Base-by-base conservation (phyloP, 1,140 invertebrate species). In the Hormaphis cornu region DNA sequence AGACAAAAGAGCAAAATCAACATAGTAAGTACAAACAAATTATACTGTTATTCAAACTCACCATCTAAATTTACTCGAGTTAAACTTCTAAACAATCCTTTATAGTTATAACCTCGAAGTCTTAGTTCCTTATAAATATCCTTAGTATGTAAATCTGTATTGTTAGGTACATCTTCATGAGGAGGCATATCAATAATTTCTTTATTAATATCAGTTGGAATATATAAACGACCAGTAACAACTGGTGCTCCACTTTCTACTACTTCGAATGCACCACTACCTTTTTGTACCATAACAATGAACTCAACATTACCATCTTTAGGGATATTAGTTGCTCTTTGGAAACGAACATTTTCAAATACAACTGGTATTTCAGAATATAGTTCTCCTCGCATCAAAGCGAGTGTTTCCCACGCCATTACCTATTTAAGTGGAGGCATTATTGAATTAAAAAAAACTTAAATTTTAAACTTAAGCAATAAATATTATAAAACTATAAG, bases 61-160 rank as follows among this genome's bases (percentile, higher is more conserved):
- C 82, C 70, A 80, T 79, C 3, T 78, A 78, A 2, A 77, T 84
- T 75, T 75, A 77, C 74, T 22, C 81, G 79, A 14, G 81, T 76
- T 10, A 89, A 76, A 14, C 83, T 85, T 72, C 85, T 82, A 80
- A 95, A 96, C 0, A 84, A 75, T 28, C 88, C 87, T 24, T 83
- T 85, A 78, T 97, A 97, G 71, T 97, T 87, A 76, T 97, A 97
- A 1, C 95, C 95, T 74, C 93, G 83, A 0, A 97, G 81, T 74
- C 87, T 82, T 1, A 98, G 78, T 78, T 97, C 94, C 76, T 95
- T 96, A 77, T 98, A 98, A 59, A 97, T 84, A 76, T 97, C 94
- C 59, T 85, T 86, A 0, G 79, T 80, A 0, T 81, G 81, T 14
- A 74, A 73, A 7, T 71, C 50, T 70, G 79, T 76, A 7, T 75